A percentile compares a stretch with the other conserved stretches of the same genome.
Conservation (phyloP, 2,113 vertebrate genomes). For the Bucco capensis region DNA sequence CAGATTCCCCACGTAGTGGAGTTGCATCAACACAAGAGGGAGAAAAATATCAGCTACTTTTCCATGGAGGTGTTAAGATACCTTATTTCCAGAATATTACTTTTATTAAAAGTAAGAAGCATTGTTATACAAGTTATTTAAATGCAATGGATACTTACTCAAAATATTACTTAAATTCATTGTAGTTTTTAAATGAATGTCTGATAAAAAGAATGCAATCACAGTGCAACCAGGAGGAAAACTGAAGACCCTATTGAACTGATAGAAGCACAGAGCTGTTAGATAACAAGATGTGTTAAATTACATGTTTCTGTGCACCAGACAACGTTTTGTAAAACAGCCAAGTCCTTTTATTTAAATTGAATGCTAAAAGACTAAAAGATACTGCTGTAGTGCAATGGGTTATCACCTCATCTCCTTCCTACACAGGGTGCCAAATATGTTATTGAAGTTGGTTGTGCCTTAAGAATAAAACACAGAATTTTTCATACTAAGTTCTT, state of each 20-base stretch:
- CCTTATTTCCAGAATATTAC: neutral
- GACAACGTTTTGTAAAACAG: slow-evolving; percentile 5
- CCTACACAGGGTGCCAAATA: neutral
- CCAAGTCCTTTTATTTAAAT: neutral
- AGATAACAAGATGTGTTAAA: neutral
- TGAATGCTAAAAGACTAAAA: neutral
- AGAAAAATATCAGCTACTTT: neutral
- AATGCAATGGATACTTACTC: neutral
- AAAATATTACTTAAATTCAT: neutral
- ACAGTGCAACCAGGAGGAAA: neutral
- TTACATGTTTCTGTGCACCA: slow-evolving; percentile 1
- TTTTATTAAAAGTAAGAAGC: neutral
- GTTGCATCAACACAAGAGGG: neutral
- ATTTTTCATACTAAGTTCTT: too few species aligned
- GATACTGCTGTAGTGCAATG: neutral
- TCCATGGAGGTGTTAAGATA: neutral
- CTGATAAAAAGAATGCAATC: slow-evolving; percentile 23
- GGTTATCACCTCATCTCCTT: slow-evolving; percentile 5
- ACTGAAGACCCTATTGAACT: neutral
- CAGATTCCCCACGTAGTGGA: neutral
- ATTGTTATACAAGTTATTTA: neutral
- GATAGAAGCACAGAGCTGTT: neutral
- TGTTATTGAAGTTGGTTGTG: neutral
- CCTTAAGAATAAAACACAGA: neutral
- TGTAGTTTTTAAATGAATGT: neutral